These are phyloP conservation scores for Darevskia mixta DNA, from an alignment of 2,797 vertebrate genomes.

Conservation along the genomic window DNA sequence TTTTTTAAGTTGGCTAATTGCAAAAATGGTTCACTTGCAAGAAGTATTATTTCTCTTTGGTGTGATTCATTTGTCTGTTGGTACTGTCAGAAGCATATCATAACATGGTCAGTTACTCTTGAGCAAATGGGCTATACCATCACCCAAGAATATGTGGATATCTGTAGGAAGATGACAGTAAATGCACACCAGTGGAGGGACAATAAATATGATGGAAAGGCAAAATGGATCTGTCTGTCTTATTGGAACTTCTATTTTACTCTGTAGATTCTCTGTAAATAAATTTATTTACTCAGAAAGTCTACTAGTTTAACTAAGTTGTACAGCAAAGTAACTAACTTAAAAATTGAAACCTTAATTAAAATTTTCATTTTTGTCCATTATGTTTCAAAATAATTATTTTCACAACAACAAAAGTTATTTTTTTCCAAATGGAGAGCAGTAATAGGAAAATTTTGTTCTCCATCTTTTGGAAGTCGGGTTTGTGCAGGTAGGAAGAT, in stretches of 20 bases:
- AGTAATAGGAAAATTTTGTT: no score
- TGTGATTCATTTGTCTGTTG: neutral
- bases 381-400: neutral
- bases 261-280: neutral
- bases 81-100: neutral
- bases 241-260: neutral
- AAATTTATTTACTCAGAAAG: neutral
- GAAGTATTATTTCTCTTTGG: neutral
- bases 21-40: neutral
- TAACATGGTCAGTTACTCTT: neutral
- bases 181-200: neutral
- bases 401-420: neutral
- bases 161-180: neutral
- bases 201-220: neutral
- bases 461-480: neutral
- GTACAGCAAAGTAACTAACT: neutral
- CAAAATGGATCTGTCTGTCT: neutral
- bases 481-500: neutral
- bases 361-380: neutral
- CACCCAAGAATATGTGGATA: neutral
- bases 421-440: neutral
- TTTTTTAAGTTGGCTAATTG: neutral
- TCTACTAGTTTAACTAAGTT: neutral
- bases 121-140: neutral
- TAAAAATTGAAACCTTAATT: neutral